These are phyloP conservation scores for Aphidius gifuensis DNA, from an alignment of 1,140 invertebrate genomes.

Conservation along the genomic window DNA sequence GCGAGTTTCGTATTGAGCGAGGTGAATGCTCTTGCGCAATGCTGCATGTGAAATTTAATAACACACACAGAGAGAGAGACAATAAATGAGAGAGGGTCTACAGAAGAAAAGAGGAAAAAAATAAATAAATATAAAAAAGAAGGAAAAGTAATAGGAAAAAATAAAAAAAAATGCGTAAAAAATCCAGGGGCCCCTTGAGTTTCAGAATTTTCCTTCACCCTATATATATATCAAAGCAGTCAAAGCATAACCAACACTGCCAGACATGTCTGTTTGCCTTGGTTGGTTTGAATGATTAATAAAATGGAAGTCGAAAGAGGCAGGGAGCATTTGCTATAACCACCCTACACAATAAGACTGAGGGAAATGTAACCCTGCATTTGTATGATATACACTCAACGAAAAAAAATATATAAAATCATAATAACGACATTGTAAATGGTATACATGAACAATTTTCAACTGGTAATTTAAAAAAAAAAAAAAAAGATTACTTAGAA, in stretches of 20 bases:
- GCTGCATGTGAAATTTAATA: constrained; percentile 25
- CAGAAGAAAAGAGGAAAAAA: background rate
- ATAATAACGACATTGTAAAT: no score
- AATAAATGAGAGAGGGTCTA: background rate
- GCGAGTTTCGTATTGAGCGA: constrained; percentile 50
- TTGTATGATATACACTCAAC: no score
- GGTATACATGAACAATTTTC: no score
- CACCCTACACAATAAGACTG: background rate
- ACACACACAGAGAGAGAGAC: constrained; percentile 6
- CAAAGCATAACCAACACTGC: background rate
- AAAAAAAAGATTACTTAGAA: no score
- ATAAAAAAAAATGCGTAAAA: background rate
- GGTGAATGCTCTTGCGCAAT: constrained; percentile 56
- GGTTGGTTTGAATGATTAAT: constrained; percentile 23
- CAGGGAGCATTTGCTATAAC: no score
- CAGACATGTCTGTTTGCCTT: constrained; percentile 15
- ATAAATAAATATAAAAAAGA: background rate
- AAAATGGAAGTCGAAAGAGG: background rate
- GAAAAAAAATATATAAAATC: no score
- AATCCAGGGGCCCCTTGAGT: background rate
- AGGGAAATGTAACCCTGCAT: no score
- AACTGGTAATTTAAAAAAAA: no score
- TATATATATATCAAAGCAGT: background rate
- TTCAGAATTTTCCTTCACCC: background rate
- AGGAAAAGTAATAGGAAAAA: background rate